Evolutionary conservation across 1,140 invertebrate genomes (phyloP).

Genomic region (Drosophila teissieri): DNA sequence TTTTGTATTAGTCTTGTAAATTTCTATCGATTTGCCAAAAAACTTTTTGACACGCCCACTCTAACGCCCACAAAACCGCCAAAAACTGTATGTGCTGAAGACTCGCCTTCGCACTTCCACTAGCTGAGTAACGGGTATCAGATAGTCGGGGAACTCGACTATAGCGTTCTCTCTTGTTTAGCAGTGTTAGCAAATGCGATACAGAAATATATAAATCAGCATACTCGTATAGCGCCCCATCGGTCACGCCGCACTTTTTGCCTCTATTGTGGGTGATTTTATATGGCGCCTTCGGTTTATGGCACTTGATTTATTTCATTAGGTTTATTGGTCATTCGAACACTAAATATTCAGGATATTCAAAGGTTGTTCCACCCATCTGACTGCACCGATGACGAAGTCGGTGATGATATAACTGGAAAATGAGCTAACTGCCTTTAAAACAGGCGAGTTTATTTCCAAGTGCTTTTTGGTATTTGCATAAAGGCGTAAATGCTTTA

Average conservation of each 20-base stretch:
- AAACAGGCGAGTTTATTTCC: neutral
- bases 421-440: slow-evolving; percentile 4
- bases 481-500: neutral
- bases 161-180: too few relatives aligned
- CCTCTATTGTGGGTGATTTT: slow-evolving; percentile 21
- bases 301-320: slow-evolving; percentile 39
- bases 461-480: neutral
- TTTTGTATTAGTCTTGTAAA: too few relatives aligned
- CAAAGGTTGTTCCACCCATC: neutral
- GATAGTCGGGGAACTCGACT: too few relatives aligned
- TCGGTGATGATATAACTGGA: neutral
- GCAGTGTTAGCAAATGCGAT: slow-evolving; percentile 57
- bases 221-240: slow-evolving; percentile 1
- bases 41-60: too few relatives aligned
- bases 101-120: too few relatives aligned
- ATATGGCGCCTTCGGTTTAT: slow-evolving; percentile 35
- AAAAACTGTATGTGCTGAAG: too few relatives aligned
- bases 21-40: too few relatives aligned
- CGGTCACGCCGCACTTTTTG: too few relatives aligned
- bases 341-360: slow-evolving; percentile 16
- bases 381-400: slow-evolving; percentile 5
- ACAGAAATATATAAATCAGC: slow-evolving; percentile 8
- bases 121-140: too few relatives aligned
- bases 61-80: too few relatives aligned
- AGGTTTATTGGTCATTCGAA: slow-evolving; percentile 29